Conservation (phyloP, 2,797 vertebrate genomes). For the Psittacula derbiana region DNA sequence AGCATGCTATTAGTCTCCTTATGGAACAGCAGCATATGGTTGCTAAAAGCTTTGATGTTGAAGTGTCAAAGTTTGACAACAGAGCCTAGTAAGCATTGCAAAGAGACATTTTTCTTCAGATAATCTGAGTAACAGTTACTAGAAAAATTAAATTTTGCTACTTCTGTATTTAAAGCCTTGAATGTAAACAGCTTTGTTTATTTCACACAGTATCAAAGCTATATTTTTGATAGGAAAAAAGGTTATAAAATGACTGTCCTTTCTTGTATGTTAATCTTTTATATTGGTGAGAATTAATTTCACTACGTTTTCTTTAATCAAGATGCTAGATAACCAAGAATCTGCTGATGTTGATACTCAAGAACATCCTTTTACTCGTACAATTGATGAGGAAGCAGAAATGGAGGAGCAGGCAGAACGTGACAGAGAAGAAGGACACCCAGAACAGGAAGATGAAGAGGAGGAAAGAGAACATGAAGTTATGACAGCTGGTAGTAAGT, state of each 20-base stretch:
- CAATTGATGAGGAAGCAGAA: constrained; percentile 97
- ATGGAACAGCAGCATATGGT: not conserved
- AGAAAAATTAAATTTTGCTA: not conserved
- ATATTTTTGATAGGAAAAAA: not conserved
- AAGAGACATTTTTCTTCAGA: not conserved
- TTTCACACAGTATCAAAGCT: not conserved
- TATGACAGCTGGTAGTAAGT: constrained; percentile 98
- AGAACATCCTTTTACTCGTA: constrained; percentile 93
- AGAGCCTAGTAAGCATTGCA: not conserved
- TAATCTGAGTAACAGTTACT: not conserved
- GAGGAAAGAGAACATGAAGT: constrained; percentile 96
- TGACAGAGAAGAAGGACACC: constrained; percentile 92
- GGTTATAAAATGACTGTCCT: not conserved
- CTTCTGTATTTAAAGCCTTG: not conserved
- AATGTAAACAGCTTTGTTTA: not conserved
- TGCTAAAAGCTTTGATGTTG: not conserved
- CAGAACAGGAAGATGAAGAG: constrained; percentile 93
- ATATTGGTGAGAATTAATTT: constrained; percentile 7
- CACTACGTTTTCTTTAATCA: not conserved
- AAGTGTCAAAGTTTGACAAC: not conserved
- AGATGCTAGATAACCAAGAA: constrained; percentile 94
- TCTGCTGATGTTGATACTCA: constrained; percentile 90
- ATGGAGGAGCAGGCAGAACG: constrained; percentile 92
- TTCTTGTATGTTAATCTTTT: not conserved
- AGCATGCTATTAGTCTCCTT: not conserved